Percentiles rank a stretch among this genome's conserved stretches.
These are phyloP conservation scores for Choloepus didactylus DNA, from an alignment of 2,797 vertebrate species.

Conservation along the genomic window DNA sequence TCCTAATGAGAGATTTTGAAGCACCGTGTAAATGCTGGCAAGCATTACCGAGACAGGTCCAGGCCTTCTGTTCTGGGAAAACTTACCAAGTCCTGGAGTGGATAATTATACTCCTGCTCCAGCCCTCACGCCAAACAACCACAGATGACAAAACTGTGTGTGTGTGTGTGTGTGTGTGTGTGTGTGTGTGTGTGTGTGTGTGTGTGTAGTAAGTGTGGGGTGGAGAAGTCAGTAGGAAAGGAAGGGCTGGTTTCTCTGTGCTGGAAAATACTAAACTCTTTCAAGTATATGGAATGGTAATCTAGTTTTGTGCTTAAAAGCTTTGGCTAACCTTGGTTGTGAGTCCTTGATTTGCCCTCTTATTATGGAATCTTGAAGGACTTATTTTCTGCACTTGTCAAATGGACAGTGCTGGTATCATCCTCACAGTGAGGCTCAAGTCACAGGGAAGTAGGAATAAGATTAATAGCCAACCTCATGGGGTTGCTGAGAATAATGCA, in stretches of 20 bases:
- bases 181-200: not conserved
- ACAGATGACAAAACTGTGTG: not conserved
- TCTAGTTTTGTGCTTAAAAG: not conserved
- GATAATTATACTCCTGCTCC: slow-evolving; percentile 20
- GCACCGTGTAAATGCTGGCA: not conserved
- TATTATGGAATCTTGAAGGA: not conserved
- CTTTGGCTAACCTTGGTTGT: not conserved
- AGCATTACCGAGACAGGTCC: not conserved
- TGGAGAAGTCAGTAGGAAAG: no score
- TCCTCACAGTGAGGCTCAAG: not conserved
- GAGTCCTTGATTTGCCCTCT: not conserved
- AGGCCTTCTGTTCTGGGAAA: slow-evolving; percentile 58
- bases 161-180: not conserved
- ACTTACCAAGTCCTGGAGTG: not conserved
- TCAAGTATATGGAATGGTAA: not conserved
- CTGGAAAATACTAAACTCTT: not conserved
- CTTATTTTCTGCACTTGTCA: not conserved
- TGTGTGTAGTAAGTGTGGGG: not conserved
- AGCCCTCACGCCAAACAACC: not conserved
- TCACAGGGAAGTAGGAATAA: not conserved
- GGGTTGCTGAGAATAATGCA: rapidly evolving
- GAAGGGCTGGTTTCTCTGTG: not conserved
- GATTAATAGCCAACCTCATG: rapidly evolving
- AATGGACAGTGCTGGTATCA: not conserved
- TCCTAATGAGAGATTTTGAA: slow-evolving; percentile 30